Conservation (phyloP, 2,797 vertebrate genomes). For the Rhinophrynus dorsalis region DNA sequence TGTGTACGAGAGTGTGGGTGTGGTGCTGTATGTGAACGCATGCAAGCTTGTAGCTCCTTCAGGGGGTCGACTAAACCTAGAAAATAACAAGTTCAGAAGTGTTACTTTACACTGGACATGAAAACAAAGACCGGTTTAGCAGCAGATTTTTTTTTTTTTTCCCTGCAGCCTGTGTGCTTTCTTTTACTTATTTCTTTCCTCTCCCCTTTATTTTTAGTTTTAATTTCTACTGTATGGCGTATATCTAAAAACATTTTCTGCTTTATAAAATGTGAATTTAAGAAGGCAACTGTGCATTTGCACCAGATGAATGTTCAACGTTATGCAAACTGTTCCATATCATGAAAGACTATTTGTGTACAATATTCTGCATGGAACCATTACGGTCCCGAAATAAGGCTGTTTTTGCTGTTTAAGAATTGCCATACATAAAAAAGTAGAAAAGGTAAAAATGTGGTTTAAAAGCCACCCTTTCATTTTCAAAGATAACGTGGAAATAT, state of each 20-base stretch:
- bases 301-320: constrained; percentile 87
- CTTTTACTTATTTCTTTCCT: constrained; percentile 51
- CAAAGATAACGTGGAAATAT: constrained; percentile 85
- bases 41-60: constrained; percentile 86
- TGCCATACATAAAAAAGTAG: constrained; percentile 78
- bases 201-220: constrained; percentile 67
- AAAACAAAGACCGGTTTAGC: constrained; percentile 81
- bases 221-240: constrained; percentile 80
- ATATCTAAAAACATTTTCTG: constrained; percentile 57
- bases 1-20: constrained; percentile 81
- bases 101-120: constrained; percentile 94
- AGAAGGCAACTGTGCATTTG: constrained; percentile 84
- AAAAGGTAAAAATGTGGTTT: constrained; percentile 69
- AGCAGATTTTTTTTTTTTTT: constrained; percentile 85
- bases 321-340: constrained; percentile 88
- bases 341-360: constrained; percentile 80
- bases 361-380: constrained; percentile 75
- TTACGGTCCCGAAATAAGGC: constrained; percentile 73
- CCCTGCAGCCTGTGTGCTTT: constrained; percentile 83
- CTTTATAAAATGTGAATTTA: constrained; percentile 88
- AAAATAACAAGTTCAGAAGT: constrained; percentile 77
- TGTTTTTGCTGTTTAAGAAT: constrained; percentile 82
- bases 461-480: constrained; percentile 81
- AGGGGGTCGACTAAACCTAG: constrained; percentile 81
- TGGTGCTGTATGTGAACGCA: constrained; percentile 89